Conservation (phyloP, 2,797 vertebrate species). For the Muscicapa comitata region DNA sequence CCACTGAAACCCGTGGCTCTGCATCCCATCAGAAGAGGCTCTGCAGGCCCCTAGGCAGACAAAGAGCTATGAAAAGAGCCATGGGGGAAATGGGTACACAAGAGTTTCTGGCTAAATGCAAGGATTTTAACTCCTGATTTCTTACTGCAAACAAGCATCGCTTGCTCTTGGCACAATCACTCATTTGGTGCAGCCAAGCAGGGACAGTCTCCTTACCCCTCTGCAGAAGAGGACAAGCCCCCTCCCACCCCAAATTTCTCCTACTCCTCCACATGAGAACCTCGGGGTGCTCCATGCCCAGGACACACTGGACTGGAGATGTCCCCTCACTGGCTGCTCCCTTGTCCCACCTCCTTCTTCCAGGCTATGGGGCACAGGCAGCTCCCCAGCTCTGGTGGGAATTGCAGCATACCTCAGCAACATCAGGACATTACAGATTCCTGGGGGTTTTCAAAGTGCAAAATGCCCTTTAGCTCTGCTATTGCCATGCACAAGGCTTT, state of each 20-base stretch:
- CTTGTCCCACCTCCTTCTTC: neutral
- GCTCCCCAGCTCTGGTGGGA: neutral
- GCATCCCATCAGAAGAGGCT: neutral
- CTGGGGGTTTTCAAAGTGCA: neutral
- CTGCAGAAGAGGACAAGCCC: fast-evolving
- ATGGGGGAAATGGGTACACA: neutral
- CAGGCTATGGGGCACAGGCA: neutral
- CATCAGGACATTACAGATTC: neutral
- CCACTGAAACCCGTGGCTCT: neutral
- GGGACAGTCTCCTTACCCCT: neutral
- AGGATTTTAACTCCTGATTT: neutral
- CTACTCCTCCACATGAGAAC: fast-evolving
- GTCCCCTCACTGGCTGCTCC: neutral
- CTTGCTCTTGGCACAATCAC: fast-evolving
- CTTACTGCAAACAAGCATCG: neutral
- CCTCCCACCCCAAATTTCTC: neutral
- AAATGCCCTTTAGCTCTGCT: neutral
- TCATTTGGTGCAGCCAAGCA: fast-evolving
- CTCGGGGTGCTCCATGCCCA: fast-evolving
- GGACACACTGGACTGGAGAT: fast-evolving
- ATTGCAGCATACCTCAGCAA: neutral
- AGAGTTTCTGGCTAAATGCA: neutral
- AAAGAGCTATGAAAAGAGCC: neutral
- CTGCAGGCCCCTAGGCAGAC: neutral
- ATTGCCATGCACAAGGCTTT: neutral